phyloP scores from a whole-genome alignment of 92 coral and sea anemone species.

The Phenganax marumi region DNA sequence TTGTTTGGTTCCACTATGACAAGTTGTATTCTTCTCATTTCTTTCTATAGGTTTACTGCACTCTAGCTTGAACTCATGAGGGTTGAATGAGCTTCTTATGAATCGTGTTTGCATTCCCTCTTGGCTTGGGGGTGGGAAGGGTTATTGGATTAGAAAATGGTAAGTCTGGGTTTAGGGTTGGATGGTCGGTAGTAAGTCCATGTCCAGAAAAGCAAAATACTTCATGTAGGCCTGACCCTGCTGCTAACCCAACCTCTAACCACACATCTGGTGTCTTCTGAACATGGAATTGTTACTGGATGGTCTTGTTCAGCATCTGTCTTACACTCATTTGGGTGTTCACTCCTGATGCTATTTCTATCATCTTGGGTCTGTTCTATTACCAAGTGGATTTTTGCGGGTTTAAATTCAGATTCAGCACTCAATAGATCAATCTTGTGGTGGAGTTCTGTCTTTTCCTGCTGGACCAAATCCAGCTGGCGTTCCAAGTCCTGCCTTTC shows the following conservation, averaged over 20 bases:
- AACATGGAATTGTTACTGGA: no score
- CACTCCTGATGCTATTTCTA: conserved; percentile 25
- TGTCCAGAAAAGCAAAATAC: no score
- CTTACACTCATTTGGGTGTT: conserved; percentile 20
- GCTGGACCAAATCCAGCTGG: conserved; percentile 43
- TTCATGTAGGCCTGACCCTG: no score
- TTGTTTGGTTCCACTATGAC: background rate
- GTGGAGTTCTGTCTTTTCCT: conserved; percentile 52
- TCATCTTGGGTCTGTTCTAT: conserved; percentile 38
- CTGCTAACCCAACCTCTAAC: no score
- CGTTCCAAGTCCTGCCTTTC: conserved; percentile 59
- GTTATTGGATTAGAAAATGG: background rate
- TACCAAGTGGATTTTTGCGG: conserved; percentile 51
- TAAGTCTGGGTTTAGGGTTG: background rate
- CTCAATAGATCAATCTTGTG: conserved; percentile 52
- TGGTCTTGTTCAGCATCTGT: background rate
- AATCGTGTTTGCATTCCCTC: background rate
- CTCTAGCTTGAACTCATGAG: background rate
- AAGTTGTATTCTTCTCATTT: background rate
- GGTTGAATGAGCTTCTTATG: conserved; percentile 9
- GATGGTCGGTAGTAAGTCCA: no score
- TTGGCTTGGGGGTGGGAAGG: background rate
- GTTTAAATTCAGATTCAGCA: conserved; percentile 52
- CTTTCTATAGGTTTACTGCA: background rate
- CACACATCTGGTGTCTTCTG: no score